Percentiles rank a stretch among this genome's conserved stretches.
Evolutionary conservation across 2,888 invertebrate genomes (phyloP).

Genomic region (Onthophagus sagittarius): DNA sequence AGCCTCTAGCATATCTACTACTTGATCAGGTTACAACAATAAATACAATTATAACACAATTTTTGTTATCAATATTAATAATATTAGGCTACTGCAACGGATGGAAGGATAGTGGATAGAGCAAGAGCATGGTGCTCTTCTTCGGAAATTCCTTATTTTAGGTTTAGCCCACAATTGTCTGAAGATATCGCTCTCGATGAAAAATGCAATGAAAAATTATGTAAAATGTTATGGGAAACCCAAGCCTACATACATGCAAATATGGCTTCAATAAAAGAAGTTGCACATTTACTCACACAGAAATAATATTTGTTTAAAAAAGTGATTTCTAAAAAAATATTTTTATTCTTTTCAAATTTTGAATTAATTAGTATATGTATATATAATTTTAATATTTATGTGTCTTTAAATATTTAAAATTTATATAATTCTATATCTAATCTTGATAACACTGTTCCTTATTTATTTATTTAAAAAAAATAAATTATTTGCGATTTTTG

Average conservation of each 20-base stretch:
- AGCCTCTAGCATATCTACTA: constrained; percentile 76
- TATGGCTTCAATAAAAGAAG: constrained; percentile 55
- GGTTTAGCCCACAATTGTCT: constrained; percentile 82
- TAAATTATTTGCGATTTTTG: too few species aligned
- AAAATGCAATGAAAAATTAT: constrained; percentile 72
- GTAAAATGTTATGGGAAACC: constrained; percentile 87
- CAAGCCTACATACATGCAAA: constrained; percentile 76
- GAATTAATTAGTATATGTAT: neutral
- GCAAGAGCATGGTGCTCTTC: constrained; percentile 91
- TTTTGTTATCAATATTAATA: too few species aligned
- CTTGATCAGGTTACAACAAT: constrained; percentile 73
- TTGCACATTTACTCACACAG: constrained; percentile 53
- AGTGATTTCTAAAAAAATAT: neutral
- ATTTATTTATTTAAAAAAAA: too few species aligned
- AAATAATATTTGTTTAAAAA: constrained; percentile 6
- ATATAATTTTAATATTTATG: too few species aligned
- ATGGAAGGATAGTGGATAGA: constrained; percentile 91
- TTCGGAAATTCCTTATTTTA: constrained; percentile 80
- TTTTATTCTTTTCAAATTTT: neutral
- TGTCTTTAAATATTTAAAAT: too few species aligned
- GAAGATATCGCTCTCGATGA: constrained; percentile 88
- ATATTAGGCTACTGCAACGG: constrained; percentile 79
- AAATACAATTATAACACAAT: neutral
- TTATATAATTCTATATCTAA: too few species aligned
- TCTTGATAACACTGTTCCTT: too few species aligned